Evolutionary conservation across 2,113 vertebrate species (phyloP).

Genomic region (Zapus hudsonius): DNA sequence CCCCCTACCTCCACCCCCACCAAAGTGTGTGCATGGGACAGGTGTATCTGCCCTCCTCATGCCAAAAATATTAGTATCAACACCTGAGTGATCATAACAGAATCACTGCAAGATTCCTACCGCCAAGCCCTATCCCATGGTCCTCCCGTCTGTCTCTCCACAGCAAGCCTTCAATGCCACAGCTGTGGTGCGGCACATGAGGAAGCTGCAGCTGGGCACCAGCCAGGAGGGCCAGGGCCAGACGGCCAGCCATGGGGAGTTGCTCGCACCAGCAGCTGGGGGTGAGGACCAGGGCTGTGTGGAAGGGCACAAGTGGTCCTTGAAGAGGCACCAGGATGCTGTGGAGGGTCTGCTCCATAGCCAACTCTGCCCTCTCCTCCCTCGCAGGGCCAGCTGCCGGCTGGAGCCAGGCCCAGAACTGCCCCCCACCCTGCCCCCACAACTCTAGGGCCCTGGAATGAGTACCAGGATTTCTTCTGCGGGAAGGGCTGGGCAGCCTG

Average conservation of each 20-base stretch:
- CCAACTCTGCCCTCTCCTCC: not conserved
- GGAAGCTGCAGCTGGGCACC: conserved; percentile 94
- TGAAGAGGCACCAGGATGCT: not conserved
- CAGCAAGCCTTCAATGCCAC: conserved; percentile 99
- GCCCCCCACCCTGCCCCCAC: conserved; percentile 26
- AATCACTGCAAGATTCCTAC: not conserved
- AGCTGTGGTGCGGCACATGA: conserved; percentile 97
- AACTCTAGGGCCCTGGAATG: conserved; percentile 47
- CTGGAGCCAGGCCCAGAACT: conserved; percentile 56
- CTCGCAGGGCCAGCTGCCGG: conserved; percentile 45
- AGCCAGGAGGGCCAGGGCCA: conserved; percentile 90
- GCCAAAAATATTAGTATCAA: not conserved
- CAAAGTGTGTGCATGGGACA: no score
- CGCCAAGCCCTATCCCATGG: not conserved
- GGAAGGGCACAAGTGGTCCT: not conserved
- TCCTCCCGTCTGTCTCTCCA: not conserved
- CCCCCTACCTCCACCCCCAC: no score
- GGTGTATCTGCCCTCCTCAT: no score
- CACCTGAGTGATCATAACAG: not conserved
- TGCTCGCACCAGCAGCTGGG: conserved; percentile 84
- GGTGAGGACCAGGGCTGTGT: conserved; percentile 75
- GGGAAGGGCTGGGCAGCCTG: not conserved
- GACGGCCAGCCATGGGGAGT: conserved; percentile 84
- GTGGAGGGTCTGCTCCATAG: not conserved
- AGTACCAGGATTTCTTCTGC: not conserved